phyloP scores from a whole-genome alignment of 2,888 invertebrate species.

The Nephrocerus scutellatus region DNA sequence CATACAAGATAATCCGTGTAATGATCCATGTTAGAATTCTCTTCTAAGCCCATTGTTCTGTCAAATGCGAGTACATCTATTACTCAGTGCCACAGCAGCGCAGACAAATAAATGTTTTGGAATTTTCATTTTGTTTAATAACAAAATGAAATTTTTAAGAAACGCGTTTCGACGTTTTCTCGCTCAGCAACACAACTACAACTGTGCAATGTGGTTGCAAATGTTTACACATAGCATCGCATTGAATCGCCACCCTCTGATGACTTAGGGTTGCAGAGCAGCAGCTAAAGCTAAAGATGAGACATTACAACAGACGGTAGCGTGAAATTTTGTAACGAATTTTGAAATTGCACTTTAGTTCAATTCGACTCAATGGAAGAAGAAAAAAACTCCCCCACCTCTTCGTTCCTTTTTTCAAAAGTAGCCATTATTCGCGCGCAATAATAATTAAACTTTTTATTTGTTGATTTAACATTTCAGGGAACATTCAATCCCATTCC shows the following conservation, averaged over 20 bases:
- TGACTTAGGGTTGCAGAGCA: no score
- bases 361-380: no score
- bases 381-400: no score
- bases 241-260: conserved; percentile 4
- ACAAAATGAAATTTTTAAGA: no score
- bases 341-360: conserved; percentile 15
- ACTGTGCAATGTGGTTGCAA: conserved; percentile 11
- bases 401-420: no score
- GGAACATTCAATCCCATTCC: not conserved
- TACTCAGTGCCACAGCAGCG: no score
- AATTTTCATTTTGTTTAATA: conserved; percentile 23
- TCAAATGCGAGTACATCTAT: no score
- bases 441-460: conserved; percentile 21
- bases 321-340: conserved; percentile 25
- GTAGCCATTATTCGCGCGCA: no score
- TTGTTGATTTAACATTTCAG: conserved; percentile 21
- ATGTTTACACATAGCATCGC: conserved; percentile 17
- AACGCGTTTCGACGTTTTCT: conserved; percentile 23
- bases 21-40: no score
- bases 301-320: conserved; percentile 18
- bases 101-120: conserved; percentile 25
- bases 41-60: no score
- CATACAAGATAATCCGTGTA: no score
- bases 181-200: no score
- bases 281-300: conserved; percentile 13